These are phyloP conservation scores for Spinibarbus caldwelli DNA, from an alignment of 2,797 vertebrate species.

Conservation along the genomic window DNA sequence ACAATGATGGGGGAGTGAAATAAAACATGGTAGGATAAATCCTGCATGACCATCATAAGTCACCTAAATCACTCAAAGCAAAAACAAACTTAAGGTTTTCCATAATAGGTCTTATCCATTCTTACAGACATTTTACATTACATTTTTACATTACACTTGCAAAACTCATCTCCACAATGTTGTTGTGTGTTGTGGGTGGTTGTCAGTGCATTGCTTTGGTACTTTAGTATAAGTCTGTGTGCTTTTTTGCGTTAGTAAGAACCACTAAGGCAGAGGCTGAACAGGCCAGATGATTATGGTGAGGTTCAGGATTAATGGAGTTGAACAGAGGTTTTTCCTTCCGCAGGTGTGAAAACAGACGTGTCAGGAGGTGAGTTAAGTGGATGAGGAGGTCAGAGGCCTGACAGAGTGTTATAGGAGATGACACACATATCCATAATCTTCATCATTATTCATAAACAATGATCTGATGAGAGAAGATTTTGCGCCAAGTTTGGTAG, in stretches of 20 bases:
- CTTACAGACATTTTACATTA: background rate
- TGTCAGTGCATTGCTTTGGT: background rate
- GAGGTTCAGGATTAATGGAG: slow-evolving; percentile 14
- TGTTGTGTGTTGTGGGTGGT: background rate
- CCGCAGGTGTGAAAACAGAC: slow-evolving; percentile 46
- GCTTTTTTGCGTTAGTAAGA: background rate
- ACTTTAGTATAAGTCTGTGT: background rate
- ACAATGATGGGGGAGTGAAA: background rate
- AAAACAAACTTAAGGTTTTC: background rate
- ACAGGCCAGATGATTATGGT: background rate
- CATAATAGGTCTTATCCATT: background rate
- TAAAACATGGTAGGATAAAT: background rate
- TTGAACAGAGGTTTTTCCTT: background rate
- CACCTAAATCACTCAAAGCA: too few relatives aligned
- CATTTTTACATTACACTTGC: background rate
- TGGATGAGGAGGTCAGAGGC: slow-evolving; percentile 7
- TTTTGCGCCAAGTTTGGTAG: too few relatives aligned
- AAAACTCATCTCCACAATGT: background rate
- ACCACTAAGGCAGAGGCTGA: background rate
- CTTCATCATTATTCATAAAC: slow-evolving; percentile 6
- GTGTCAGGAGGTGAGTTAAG: background rate
- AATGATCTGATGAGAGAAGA: background rate
- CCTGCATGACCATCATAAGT: background rate
- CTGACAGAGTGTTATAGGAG: background rate
- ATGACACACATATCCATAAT: background rate